Percentiles rank a stretch among this genome's conserved stretches.
Evolutionary conservation across 2,888 invertebrate species (phyloP).

Genomic region (Megastigmus dorsalis): DNA sequence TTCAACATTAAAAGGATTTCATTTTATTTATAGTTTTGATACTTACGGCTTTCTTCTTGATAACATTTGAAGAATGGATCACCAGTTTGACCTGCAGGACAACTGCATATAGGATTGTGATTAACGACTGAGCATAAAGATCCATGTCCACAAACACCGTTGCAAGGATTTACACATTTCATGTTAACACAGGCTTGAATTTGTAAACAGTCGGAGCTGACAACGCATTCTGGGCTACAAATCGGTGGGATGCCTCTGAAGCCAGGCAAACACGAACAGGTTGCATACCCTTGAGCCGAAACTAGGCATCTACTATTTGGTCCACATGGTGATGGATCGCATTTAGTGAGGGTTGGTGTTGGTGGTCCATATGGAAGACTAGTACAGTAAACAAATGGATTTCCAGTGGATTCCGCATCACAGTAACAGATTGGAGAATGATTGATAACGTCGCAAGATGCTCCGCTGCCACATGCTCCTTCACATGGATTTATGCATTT

Average conservation of each 20-base stretch:
- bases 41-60: slow-evolving; percentile 11
- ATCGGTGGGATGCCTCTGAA: slow-evolving; percentile 87
- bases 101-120: slow-evolving; percentile 91
- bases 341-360: slow-evolving; percentile 43
- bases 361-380: slow-evolving; percentile 34
- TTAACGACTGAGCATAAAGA: slow-evolving; percentile 87
- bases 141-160: slow-evolving; percentile 85
- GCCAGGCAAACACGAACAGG: slow-evolving; percentile 80
- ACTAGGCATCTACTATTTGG: slow-evolving; percentile 90
- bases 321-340: slow-evolving; percentile 80
- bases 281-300: slow-evolving; percentile 61
- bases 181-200: slow-evolving; percentile 87
- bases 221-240: slow-evolving; percentile 90
- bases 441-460: slow-evolving; percentile 84
- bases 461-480: slow-evolving; percentile 83
- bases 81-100: slow-evolving; percentile 83
- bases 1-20: too few relatives aligned
- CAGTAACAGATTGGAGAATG: slow-evolving; percentile 89
- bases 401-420: slow-evolving; percentile 79
- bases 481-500: slow-evolving; percentile 78
- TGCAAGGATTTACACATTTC: slow-evolving; percentile 89
- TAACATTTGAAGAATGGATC: slow-evolving; percentile 86
- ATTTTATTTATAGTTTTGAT: too few relatives aligned
- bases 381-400: slow-evolving; percentile 82
- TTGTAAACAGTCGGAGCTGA: slow-evolving; percentile 87